phyloP scores from a whole-genome alignment of 1,140 invertebrate species.

The Idris sp. region DNA sequence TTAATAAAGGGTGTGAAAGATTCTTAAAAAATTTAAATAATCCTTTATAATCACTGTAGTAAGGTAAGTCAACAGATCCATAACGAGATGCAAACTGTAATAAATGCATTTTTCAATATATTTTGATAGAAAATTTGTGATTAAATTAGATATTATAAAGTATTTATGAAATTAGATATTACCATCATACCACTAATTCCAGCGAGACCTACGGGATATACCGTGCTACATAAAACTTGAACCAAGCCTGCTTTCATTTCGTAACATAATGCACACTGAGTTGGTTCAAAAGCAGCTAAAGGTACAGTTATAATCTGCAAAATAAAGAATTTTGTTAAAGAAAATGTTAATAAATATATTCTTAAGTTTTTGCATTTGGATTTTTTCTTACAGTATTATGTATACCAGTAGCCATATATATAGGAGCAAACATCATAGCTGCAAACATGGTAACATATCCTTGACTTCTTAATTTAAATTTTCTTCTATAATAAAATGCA shows the following conservation, averaged over 20 bases:
- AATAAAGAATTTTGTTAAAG: neutral
- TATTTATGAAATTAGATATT: too few relatives aligned
- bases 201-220: slow-evolving; percentile 76
- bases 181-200: slow-evolving; percentile 77
- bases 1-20: slow-evolving; percentile 67
- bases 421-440: slow-evolving; percentile 25
- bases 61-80: slow-evolving; percentile 74
- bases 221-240: slow-evolving; percentile 67
- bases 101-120: too few relatives aligned
- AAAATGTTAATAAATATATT: slow-evolving; percentile 6
- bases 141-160: too few relatives aligned
- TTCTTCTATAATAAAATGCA: slow-evolving; percentile 64
- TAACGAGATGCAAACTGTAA: slow-evolving; percentile 77
- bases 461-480: slow-evolving; percentile 61
- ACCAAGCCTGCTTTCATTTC: slow-evolving; percentile 73
- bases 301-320: slow-evolving; percentile 74
- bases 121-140: too few relatives aligned
- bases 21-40: slow-evolving; percentile 69
- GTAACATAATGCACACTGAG: slow-evolving; percentile 76
- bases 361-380: too few relatives aligned
- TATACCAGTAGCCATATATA: neutral
- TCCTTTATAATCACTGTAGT: slow-evolving; percentile 69
- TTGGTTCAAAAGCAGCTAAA: slow-evolving; percentile 71
- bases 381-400: slow-evolving; percentile 65
- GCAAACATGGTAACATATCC: slow-evolving; percentile 51